A percentile compares a stretch with the other conserved stretches of the same genome.
Evolutionary conservation across 2,113 vertebrate species (phyloP).

Genomic region (Larimichthys crocea): DNA sequence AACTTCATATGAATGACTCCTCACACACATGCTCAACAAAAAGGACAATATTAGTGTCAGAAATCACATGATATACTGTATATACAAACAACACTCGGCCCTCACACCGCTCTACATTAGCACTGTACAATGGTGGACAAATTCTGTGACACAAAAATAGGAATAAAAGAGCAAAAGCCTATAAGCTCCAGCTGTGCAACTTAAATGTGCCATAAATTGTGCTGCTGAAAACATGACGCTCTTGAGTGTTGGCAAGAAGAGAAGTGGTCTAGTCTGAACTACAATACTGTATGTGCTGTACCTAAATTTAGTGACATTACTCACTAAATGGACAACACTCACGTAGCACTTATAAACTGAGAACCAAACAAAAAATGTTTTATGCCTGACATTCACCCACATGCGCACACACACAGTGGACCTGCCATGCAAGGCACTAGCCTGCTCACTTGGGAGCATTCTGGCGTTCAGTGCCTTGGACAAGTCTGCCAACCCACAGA

Average conservation of each 20-base stretch:
- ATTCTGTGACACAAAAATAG: not conserved
- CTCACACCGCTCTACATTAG: not conserved
- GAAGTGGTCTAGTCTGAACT: not conserved
- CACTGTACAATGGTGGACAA: not conserved
- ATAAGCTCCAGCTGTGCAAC: conserved; percentile 1
- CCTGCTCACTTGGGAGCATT: not conserved
- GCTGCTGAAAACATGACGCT: not conserved
- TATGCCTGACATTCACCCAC: not conserved
- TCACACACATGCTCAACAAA: not conserved
- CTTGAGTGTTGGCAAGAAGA: not conserved
- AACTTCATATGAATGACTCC: not conserved
- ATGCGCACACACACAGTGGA: not conserved
- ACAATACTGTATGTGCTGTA: not conserved
- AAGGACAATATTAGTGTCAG: not conserved
- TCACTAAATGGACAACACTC: not conserved
- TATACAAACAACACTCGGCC: no score
- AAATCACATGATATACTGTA: no score
- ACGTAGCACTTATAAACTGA: not conserved
- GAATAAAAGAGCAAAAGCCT: not conserved
- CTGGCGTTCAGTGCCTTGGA: not conserved
- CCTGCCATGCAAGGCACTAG: not conserved
- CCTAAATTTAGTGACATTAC: not conserved
- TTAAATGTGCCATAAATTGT: not conserved
- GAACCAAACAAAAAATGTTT: not conserved
- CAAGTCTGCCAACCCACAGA: not conserved